phyloP scores from a whole-genome alignment of 2,888 invertebrate species.

The Stenotaenia linearis region DNA sequence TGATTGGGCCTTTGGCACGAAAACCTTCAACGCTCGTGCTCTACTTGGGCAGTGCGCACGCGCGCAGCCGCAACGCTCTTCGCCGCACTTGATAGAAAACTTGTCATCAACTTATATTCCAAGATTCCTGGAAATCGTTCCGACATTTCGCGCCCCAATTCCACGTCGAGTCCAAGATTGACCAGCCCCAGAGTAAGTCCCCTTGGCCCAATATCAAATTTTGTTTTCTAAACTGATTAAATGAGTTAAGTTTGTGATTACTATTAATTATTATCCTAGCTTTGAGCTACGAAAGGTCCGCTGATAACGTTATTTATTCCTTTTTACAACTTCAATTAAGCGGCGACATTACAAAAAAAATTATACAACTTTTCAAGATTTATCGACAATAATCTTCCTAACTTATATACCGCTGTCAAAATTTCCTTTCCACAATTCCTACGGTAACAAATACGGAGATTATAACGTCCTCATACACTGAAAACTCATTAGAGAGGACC shows the following conservation, averaged over 20 bases:
- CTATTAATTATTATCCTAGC: neutral
- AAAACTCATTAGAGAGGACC: conserved; percentile 1
- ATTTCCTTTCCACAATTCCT: neutral
- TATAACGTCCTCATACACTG: neutral
- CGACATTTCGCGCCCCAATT: neutral
- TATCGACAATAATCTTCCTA: neutral
- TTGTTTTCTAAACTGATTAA: neutral
- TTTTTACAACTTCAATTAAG: neutral
- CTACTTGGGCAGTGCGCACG: conserved; percentile 29
- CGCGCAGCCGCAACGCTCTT: conserved; percentile 30
- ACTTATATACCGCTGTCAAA: neutral
- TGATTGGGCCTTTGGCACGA: conserved; percentile 32
- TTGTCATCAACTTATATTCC: conserved; percentile 23
- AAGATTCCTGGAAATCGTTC: conserved; percentile 29
- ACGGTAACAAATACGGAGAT: neutral
- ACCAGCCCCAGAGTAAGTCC: conserved; percentile 4
- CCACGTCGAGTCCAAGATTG: neutral
- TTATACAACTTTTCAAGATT: neutral
- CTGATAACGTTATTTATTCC: neutral
- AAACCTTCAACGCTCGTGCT: conserved; percentile 27
- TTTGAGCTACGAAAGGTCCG: neutral
- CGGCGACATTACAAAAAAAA: neutral
- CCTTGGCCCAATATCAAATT: conserved; percentile 17
- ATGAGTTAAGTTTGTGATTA: neutral
- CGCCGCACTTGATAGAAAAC: neutral